These are phyloP conservation scores for Deroptyus accipitrinus DNA, from an alignment of 2,113 vertebrate species.

Conservation along the genomic window DNA sequence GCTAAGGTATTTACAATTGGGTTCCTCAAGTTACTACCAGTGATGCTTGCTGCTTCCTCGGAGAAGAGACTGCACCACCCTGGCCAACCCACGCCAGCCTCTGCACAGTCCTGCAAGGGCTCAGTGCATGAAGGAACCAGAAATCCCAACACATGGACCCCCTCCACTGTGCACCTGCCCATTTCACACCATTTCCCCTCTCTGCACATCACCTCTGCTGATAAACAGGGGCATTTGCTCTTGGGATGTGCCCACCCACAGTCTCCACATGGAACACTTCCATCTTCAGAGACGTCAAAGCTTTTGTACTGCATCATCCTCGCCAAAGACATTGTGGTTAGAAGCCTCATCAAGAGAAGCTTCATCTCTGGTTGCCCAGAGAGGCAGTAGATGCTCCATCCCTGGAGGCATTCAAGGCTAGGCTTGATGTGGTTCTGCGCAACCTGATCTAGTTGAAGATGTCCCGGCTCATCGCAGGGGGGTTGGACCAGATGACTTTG, in stretches of 20 bases:
- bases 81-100: neutral
- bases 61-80: neutral
- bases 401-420: neutral
- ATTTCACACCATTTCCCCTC: no score
- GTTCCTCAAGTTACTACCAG: neutral
- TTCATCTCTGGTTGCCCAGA: neutral
- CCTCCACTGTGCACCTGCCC: neutral
- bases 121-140: rapidly evolving
- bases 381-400: neutral
- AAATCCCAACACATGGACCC: neutral
- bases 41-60: rapidly evolving
- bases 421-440: neutral
- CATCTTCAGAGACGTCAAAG: neutral
- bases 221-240: rapidly evolving
- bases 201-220: no score
- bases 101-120: rapidly evolving
- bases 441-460: neutral
- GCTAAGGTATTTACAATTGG: no score
- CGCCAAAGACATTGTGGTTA: neutral
- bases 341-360: neutral
- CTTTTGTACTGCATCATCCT: neutral
- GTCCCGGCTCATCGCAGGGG: neutral
- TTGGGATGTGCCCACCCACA: neutral
- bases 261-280: neutral
- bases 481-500: neutral